Evolutionary conservation across 2,888 invertebrate genomes (phyloP).

Genomic region (Hymenopus coronatus): DNA sequence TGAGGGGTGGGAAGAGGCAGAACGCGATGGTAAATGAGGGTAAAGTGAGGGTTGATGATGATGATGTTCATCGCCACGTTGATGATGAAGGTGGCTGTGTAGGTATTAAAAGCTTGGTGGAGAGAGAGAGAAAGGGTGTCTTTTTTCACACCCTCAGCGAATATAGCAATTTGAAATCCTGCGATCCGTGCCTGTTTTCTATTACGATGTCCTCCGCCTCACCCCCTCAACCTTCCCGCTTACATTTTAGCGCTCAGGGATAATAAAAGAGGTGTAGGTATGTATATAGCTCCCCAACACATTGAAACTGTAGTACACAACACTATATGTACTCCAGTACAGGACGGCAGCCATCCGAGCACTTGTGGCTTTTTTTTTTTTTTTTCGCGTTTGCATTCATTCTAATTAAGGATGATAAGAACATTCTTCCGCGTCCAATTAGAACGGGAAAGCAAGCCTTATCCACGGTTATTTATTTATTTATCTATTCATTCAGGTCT

Average conservation of each 20-base stretch:
- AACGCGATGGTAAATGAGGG: conserved; percentile 7
- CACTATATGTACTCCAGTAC: not conserved
- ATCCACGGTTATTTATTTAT: not conserved
- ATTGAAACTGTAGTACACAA: not conserved
- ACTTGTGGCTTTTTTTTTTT: not conserved
- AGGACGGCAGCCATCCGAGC: not conserved
- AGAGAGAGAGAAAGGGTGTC: not conserved
- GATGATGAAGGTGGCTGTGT: not conserved
- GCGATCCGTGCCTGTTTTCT: not conserved
- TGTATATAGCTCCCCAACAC: not conserved
- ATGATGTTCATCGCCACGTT: not conserved
- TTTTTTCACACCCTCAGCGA: conserved; percentile 12
- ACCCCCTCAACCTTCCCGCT: not conserved
- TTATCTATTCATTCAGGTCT: not conserved
- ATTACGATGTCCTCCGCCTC: not conserved
- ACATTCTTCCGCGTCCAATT: conserved; percentile 1
- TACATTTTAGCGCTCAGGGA: not conserved
- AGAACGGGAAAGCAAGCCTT: not conserved
- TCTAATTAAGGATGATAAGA: not conserved
- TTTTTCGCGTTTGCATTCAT: not conserved
- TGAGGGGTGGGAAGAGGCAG: not conserved
- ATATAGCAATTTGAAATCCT: conserved; percentile 8
- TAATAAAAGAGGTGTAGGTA: not conserved
- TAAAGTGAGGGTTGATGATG: conserved; percentile 1
- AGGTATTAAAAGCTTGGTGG: not conserved